These are phyloP conservation scores for Luffia ferchaultella DNA, from an alignment of 2,888 invertebrate species.

Conservation along the genomic window DNA sequence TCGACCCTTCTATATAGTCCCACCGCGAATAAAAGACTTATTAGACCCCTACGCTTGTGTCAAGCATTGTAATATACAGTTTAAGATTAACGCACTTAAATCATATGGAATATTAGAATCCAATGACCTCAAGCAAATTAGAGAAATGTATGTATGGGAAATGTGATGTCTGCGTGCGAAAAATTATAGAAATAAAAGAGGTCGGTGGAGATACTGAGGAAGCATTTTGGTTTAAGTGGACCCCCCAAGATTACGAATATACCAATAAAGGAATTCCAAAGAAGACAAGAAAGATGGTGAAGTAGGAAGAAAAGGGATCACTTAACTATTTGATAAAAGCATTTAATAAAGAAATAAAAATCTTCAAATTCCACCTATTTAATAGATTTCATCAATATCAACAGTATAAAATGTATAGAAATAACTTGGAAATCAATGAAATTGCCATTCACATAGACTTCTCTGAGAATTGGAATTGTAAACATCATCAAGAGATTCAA, in stretches of 20 bases:
- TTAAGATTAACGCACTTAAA: too few relatives aligned
- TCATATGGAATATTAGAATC: too few relatives aligned
- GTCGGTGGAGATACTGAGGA: background rate
- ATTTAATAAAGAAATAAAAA: slow-evolving; percentile 10
- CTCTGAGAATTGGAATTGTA: slow-evolving; percentile 8
- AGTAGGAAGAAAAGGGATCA: slow-evolving; percentile 10
- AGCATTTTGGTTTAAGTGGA: background rate
- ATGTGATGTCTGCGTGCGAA: too few relatives aligned
- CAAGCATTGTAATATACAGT: background rate
- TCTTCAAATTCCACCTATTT: slow-evolving; percentile 11
- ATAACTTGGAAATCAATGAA: background rate
- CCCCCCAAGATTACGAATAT: slow-evolving; percentile 6
- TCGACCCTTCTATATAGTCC: background rate
- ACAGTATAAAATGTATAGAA: slow-evolving; percentile 9
- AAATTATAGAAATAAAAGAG: too few relatives aligned
- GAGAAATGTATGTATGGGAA: too few relatives aligned
- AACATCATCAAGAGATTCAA: slow-evolving; percentile 8
- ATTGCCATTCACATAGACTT: slow-evolving; percentile 1
- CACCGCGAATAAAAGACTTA: background rate
- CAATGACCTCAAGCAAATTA: too few relatives aligned
- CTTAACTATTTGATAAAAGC: slow-evolving; percentile 7
- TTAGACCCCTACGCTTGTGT: background rate
- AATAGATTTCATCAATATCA: slow-evolving; percentile 5
- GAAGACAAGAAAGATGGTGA: slow-evolving; percentile 11
- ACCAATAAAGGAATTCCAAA: slow-evolving; percentile 1